These are phyloP conservation scores for Sclerodermus sp. DNA, from an alignment of 2,888 invertebrate genomes.

Conservation along the genomic window DNA sequence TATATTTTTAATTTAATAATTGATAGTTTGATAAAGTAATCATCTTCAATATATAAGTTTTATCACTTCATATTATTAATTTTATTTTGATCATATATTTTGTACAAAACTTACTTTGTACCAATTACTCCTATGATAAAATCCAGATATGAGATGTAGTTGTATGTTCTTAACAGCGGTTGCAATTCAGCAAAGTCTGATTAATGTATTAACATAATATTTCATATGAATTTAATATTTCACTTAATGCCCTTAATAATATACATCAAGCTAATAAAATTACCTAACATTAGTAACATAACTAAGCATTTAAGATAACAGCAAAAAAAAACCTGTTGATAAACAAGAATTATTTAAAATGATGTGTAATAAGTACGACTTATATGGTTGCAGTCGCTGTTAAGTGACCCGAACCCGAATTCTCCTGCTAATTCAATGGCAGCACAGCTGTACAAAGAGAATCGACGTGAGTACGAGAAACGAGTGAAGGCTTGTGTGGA, in stretches of 20 bases:
- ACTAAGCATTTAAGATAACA: neutral
- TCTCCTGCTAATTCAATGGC: slow-evolving; percentile 99
- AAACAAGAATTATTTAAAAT: slow-evolving; percentile 4
- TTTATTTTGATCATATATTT: neutral
- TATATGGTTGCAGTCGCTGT: slow-evolving; percentile 82
- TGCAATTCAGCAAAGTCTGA: slow-evolving; percentile 55
- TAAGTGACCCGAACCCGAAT: slow-evolving; percentile 99
- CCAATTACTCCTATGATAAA: neutral
- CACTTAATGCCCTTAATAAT: no score
- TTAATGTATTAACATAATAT: slow-evolving; percentile 19
- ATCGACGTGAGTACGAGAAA: slow-evolving; percentile 98
- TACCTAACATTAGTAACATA: neutral
- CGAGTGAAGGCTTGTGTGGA: slow-evolving; percentile 99
- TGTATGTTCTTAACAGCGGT: slow-evolving; percentile 52
- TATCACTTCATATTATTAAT: neutral
- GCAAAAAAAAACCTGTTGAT: neutral
- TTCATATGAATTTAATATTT: slow-evolving; percentile 6
- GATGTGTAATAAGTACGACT: slow-evolving; percentile 34
- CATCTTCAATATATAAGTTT: neutral
- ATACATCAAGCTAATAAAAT: neutral
- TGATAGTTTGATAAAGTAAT: neutral
- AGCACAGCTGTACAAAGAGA: slow-evolving; percentile 98
- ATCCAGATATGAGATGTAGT: neutral
- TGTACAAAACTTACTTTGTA: neutral
- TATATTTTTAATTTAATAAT: neutral